phyloP scores from a whole-genome alignment of 2,888 invertebrate species.

The Steinernema hermaphroditum region DNA sequence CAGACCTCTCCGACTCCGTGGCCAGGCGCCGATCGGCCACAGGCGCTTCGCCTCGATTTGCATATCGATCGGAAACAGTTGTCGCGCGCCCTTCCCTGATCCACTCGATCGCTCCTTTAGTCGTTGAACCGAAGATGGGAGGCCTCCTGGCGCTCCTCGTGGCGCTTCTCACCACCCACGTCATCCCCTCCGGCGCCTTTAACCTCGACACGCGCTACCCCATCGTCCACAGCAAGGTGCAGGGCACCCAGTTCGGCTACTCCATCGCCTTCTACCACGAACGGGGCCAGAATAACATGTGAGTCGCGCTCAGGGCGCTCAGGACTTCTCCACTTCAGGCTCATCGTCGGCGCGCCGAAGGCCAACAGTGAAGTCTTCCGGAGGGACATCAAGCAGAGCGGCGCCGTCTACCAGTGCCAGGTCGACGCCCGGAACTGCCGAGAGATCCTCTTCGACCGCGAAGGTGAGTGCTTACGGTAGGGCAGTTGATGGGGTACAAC shows the following conservation, averaged over 20 bases:
- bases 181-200: conserved; percentile 42
- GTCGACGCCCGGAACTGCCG: conserved; percentile 64
- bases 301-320: conserved; percentile 1
- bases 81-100: conserved; percentile 13
- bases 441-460: conserved; percentile 74
- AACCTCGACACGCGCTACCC: conserved; percentile 60
- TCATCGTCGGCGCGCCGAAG: conserved; percentile 87
- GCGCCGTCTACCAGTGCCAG: conserved; percentile 82
- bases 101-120: background rate
- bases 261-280: conserved; percentile 73
- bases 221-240: conserved; percentile 70
- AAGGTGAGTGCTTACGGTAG: conserved; percentile 66
- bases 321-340: too few species aligned
- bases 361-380: conserved; percentile 71
- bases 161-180: background rate
- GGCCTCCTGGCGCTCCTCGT: conserved; percentile 5
- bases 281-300: conserved; percentile 2
- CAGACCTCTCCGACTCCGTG: too few species aligned
- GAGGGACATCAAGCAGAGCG: conserved; percentile 75
- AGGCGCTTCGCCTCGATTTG: conserved; percentile 10
- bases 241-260: conserved; percentile 75
- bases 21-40: too few species aligned
- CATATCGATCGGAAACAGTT: conserved; percentile 30
- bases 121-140: conserved; percentile 22
- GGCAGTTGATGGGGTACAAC: background rate